A percentile compares a stretch with the other conserved stretches of the same genome.
phyloP scores from a whole-genome alignment of 2,113 vertebrate species.

The Calyptommatus sinebrachiatus region DNA sequence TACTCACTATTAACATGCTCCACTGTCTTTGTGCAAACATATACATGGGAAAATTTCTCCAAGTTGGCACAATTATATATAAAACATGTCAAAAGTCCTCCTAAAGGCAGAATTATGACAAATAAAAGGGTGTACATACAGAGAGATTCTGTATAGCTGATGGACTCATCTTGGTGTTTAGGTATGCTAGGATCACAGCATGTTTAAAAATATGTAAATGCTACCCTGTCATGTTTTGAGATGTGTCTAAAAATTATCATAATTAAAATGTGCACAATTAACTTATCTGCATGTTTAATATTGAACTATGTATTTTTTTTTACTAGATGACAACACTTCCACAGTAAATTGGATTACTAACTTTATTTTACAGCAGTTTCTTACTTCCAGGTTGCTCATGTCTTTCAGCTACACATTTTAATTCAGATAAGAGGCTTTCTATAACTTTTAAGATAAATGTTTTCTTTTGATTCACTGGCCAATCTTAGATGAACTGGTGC shows the following conservation, averaged over 20 bases:
- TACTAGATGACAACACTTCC: conserved; percentile 7
- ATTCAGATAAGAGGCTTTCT: neutral
- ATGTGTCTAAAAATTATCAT: neutral
- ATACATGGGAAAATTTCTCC: neutral
- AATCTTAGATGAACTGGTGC: neutral
- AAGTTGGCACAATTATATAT: neutral
- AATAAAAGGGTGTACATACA: neutral
- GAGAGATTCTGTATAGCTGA: neutral
- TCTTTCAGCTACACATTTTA: neutral
- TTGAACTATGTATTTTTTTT: conserved; percentile 3
- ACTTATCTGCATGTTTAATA: conserved; percentile 1
- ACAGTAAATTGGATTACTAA: neutral
- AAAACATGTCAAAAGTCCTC: neutral
- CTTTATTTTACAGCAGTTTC: neutral
- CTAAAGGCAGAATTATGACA: neutral
- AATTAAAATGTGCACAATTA: neutral
- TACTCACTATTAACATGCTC: neutral
- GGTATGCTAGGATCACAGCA: neutral
- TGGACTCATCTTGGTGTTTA: neutral
- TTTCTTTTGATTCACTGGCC: neutral
- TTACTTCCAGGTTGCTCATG: neutral
- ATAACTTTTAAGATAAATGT: neutral
- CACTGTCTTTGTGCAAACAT: neutral
- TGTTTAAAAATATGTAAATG: conserved; percentile 3
- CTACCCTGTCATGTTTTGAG: conserved; percentile 14